Evolutionary conservation across 2,888 invertebrate species (phyloP).

Genomic region (Drosophila mercatorum): DNA sequence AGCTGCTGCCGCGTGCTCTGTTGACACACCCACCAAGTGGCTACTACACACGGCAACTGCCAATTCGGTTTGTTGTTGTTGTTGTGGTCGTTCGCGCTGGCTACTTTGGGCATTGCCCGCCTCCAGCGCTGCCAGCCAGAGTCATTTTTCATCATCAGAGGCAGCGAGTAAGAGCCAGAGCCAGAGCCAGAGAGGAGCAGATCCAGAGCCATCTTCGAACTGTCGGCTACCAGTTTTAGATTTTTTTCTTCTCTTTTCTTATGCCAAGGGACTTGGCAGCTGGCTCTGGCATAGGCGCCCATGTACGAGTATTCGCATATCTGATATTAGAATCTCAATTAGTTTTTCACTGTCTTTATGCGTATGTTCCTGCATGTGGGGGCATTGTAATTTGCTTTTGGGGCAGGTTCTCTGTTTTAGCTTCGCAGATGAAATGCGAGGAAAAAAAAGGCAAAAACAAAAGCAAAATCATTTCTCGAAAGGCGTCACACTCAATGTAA

Average conservation of each 20-base stretch:
- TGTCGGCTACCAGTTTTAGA: conserved; percentile 71
- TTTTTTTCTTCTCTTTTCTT: not conserved
- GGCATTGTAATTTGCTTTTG: conserved; percentile 68
- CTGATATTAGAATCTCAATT: conserved; percentile 81
- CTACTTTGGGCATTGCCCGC: conserved; percentile 61
- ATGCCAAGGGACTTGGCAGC: conserved; percentile 41
- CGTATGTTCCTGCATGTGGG: conserved; percentile 53
- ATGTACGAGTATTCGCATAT: conserved; percentile 61
- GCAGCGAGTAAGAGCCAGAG: not conserved
- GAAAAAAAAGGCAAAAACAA: not conserved
- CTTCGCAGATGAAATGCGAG: not conserved
- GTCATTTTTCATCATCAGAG: conserved; percentile 76
- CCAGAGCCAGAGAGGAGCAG: conserved; percentile 3
- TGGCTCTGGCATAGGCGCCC: conserved; percentile 55
- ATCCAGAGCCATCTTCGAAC: conserved; percentile 57
- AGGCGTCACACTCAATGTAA: conserved; percentile 14
- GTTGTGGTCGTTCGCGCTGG: conserved; percentile 15
- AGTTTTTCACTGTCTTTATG: conserved; percentile 73
- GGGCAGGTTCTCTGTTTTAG: conserved; percentile 33
- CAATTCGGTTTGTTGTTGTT: conserved; percentile 42
- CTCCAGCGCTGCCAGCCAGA: conserved; percentile 68
- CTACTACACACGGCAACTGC: conserved; percentile 74
- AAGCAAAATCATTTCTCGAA: conserved; percentile 13
- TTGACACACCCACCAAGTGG: conserved; percentile 75
- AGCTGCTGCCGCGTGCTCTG: conserved; percentile 73